Percentiles rank a stretch among this genome's conserved stretches.
phyloP scores from a whole-genome alignment of 64 coral and sea anemone genomes.

The Dendronephthya gigantea region DNA sequence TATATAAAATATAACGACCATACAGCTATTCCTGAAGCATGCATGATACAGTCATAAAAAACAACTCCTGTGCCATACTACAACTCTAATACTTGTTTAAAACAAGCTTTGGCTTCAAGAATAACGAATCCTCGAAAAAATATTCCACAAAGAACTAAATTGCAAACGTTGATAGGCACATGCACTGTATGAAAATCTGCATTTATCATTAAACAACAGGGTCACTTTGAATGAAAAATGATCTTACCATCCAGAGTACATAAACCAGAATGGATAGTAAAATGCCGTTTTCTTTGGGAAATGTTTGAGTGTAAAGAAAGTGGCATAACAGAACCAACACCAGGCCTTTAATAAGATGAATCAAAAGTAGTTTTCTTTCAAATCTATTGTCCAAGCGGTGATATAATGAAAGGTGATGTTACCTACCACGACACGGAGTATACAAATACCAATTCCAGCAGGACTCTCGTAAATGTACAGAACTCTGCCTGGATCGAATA shows the following conservation, averaged over 20 bases:
- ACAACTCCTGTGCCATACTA: no score
- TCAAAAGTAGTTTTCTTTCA: not conserved
- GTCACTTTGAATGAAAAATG: not conserved
- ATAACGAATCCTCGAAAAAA: no score
- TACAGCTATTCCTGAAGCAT: no score
- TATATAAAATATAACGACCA: not conserved
- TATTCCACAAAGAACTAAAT: no score
- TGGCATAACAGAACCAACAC: slow-evolving; percentile 94
- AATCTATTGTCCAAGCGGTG: no score
- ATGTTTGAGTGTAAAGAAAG: slow-evolving; percentile 92
- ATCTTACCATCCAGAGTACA: slow-evolving; percentile 93
- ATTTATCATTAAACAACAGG: no score
- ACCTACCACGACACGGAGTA: slow-evolving; percentile 87
- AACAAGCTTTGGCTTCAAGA: no score
- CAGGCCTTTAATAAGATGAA: slow-evolving; percentile 71
- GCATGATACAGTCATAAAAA: no score
- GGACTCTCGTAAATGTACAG: slow-evolving; percentile 94
- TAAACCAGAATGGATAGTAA: slow-evolving; percentile 98
- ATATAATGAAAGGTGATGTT: not conserved
- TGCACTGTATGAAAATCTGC: no score
- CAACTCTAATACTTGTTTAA: no score
- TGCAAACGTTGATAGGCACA: no score
- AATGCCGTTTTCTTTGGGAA: slow-evolving; percentile 74
- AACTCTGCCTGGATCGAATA: slow-evolving; percentile 93
- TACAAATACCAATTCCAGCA: slow-evolving; percentile 94